Conservation (phyloP, 2,888 invertebrate genomes). For the Piscicola geometra region DNA sequence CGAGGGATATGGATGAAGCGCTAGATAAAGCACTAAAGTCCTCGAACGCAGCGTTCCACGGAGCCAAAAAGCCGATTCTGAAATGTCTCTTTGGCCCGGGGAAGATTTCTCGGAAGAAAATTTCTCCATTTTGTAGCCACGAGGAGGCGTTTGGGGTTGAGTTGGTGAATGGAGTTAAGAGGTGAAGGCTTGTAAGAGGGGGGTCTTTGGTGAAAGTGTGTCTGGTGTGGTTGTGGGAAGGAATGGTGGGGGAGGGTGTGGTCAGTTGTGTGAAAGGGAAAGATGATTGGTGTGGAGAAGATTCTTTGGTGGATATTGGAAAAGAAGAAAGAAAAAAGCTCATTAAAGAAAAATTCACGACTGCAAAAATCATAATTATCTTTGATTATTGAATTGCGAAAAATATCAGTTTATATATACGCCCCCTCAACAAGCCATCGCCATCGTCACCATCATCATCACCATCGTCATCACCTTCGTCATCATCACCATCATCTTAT, state of each 20-base stretch:
- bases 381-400: no score
- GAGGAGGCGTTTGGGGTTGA: background rate
- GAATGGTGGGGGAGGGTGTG: background rate
- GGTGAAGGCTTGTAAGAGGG: background rate
- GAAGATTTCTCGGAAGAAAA: background rate
- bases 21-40: conserved; percentile 43
- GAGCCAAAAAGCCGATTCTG: conserved; percentile 42
- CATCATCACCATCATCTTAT: no score
- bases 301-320: background rate
- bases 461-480: no score
- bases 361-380: no score
- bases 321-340: no score
- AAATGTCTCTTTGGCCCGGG: conserved; percentile 29
- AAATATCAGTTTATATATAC: background rate
- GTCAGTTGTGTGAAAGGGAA: no score
- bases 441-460: conserved; percentile 12
- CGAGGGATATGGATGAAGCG: conserved; percentile 42
- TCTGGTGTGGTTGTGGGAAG: background rate
- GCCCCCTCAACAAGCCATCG: background rate
- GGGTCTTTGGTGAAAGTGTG: background rate
- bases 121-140: background rate
- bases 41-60: conserved; percentile 40
- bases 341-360: no score
- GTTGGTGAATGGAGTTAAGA: no score
- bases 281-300: background rate